Conservation (phyloP, 2,888 invertebrate genomes). For the Cephonodes hylas region DNA sequence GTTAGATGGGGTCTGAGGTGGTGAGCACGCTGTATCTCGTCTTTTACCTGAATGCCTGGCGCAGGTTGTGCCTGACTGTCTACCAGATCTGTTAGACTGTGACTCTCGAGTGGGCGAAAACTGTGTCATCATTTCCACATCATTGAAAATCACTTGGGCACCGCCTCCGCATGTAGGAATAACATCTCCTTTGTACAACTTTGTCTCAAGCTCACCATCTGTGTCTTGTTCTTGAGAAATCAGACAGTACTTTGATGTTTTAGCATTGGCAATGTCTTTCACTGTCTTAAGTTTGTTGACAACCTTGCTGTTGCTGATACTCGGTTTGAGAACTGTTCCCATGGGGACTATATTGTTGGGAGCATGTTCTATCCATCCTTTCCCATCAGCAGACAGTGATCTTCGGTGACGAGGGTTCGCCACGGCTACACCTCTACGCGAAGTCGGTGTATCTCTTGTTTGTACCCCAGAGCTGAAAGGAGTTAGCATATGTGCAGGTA, state of each 20-base stretch:
- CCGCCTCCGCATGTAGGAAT: constrained; percentile 97
- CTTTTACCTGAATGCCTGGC: constrained; percentile 71
- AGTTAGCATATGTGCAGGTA: constrained; percentile 69
- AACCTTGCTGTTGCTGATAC: constrained; percentile 90
- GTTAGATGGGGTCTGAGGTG: constrained; percentile 70
- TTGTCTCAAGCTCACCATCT: constrained; percentile 96
- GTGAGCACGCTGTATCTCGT: constrained; percentile 63
- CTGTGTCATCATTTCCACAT: constrained; percentile 94
- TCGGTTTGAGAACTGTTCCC: constrained; percentile 95
- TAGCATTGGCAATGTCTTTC: constrained; percentile 86
- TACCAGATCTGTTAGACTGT: constrained; percentile 39
- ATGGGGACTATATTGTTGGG: constrained; percentile 89
- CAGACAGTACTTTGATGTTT: constrained; percentile 93
- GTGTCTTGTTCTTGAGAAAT: constrained; percentile 95
- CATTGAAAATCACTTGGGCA: constrained; percentile 96
- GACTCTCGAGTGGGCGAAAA: constrained; percentile 84
- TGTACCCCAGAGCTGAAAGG: constrained; percentile 62
- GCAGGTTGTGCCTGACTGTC: constrained; percentile 52
- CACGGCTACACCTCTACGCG: constrained; percentile 83
- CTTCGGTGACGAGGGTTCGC: constrained; percentile 88
- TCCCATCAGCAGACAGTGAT: constrained; percentile 89
- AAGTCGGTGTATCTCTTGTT: constrained; percentile 56
- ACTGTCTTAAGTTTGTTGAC: constrained; percentile 90
- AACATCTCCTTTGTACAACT: constrained; percentile 96
- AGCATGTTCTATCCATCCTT: constrained; percentile 94